Evolutionary conservation across 2,888 invertebrate genomes (phyloP).

Genomic region (Tenthredo livida): DNA sequence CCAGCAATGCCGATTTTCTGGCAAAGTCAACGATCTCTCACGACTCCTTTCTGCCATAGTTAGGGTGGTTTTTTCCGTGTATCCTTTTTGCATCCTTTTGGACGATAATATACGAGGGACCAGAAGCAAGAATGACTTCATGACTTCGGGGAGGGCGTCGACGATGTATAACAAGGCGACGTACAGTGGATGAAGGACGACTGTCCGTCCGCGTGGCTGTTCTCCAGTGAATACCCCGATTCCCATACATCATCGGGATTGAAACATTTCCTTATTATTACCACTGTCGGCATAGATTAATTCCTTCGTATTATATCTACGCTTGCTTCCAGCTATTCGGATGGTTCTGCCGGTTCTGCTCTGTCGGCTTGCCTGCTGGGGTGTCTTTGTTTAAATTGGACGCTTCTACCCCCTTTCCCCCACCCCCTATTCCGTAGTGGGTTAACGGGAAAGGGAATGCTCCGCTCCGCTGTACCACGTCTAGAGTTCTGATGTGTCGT

Average conservation of each 20-base stretch:
- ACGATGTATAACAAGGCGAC: conserved; percentile 23
- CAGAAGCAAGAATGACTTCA: not conserved
- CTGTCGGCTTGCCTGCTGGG: conserved; percentile 58
- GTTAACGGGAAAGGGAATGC: conserved; percentile 41
- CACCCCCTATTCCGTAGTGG: conserved; percentile 56
- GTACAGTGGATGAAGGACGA: conserved; percentile 41
- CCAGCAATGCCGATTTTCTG: not conserved
- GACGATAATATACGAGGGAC: not conserved
- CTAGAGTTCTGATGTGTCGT: conserved; percentile 53
- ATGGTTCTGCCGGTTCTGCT: conserved; percentile 57
- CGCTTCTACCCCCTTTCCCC: conserved; percentile 56
- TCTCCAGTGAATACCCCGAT: conserved; percentile 57
- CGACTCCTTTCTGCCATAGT: not conserved
- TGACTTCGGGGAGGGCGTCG: conserved; percentile 4
- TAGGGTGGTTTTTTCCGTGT: not conserved
- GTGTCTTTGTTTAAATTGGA: conserved; percentile 68
- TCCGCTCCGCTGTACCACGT: conserved; percentile 29
- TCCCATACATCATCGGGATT: conserved; percentile 76
- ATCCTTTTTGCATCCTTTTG: not conserved
- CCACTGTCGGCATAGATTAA: conserved; percentile 77
- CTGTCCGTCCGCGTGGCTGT: conserved; percentile 49
- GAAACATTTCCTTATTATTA: conserved; percentile 78
- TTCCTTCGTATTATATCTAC: conserved; percentile 71
- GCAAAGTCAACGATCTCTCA: not conserved
- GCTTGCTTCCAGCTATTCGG: conserved; percentile 55